Conservation (phyloP, 2,888 invertebrate genomes). For the Argyresthia goedartella region DNA sequence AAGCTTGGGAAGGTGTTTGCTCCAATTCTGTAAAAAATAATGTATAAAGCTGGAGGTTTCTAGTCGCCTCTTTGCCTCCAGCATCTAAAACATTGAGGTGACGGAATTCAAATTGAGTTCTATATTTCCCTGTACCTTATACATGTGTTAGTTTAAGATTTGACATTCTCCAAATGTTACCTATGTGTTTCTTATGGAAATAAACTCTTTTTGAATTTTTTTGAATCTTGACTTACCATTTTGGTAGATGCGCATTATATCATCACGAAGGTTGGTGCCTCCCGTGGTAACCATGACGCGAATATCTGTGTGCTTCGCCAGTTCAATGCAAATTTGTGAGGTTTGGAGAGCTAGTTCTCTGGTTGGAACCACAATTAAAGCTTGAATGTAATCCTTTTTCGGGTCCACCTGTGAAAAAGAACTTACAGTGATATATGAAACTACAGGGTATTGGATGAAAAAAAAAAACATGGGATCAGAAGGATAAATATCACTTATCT, state of each 20-base stretch:
- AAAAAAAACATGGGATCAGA: slow-evolving; percentile 17
- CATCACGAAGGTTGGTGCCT: slow-evolving; percentile 97
- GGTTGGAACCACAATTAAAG: slow-evolving; percentile 98
- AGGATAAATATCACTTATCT: slow-evolving; percentile 51
- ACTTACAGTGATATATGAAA: background rate
- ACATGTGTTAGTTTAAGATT: too few species aligned
- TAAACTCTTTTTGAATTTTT: too few species aligned
- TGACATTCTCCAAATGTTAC: too few species aligned
- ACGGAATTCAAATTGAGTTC: too few species aligned
- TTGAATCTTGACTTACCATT: slow-evolving; percentile 85
- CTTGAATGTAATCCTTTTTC: slow-evolving; percentile 94
- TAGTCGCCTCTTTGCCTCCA: too few species aligned
- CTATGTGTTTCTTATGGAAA: too few species aligned
- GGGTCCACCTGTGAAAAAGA: slow-evolving; percentile 75
- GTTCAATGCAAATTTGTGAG: slow-evolving; percentile 99
- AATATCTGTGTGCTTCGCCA: slow-evolving; percentile 96
- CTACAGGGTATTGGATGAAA: too few species aligned
- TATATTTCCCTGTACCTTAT: too few species aligned
- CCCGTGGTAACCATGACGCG: slow-evolving; percentile 99
- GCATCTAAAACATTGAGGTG: too few species aligned
- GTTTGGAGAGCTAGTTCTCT: slow-evolving; percentile 98
- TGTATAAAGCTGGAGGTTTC: too few species aligned
- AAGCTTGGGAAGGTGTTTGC: too few species aligned
- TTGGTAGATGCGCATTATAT: slow-evolving; percentile 99
- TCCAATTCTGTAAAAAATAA: too few species aligned